phyloP scores from a whole-genome alignment of 2,888 invertebrate species.

The Heliconius aoede region DNA sequence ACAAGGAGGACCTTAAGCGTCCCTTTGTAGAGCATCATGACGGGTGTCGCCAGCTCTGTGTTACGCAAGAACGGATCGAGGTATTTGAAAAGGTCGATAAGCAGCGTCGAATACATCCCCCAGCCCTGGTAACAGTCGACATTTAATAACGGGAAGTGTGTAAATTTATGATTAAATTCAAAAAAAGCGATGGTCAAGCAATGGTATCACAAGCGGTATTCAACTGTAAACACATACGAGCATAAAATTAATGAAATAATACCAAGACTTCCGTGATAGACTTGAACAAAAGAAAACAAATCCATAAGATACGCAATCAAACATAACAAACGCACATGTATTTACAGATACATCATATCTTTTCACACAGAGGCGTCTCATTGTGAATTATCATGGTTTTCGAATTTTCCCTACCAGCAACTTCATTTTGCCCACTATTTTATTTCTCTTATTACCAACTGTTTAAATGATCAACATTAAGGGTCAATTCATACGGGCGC shows the following conservation, averaged over 20 bases:
- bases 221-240: conserved; percentile 43
- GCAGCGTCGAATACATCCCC: conserved; percentile 98
- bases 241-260: conserved; percentile 40
- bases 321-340: conserved; percentile 34
- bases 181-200: conserved; percentile 45
- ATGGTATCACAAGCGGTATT: conserved; percentile 45
- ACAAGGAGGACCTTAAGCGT: conserved; percentile 97
- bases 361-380: conserved; percentile 37
- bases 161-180: not conserved
- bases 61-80: conserved; percentile 98
- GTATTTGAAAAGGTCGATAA: conserved; percentile 98
- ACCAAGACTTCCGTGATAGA: conserved; percentile 48
- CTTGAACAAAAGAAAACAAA: conserved; percentile 46
- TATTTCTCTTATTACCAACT: not conserved
- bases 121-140: conserved; percentile 86
- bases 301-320: conserved; percentile 42
- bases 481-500: too few species aligned
- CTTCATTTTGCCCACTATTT: conserved; percentile 5
- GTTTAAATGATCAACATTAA: conserved; percentile 32
- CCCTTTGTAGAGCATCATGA: conserved; percentile 97
- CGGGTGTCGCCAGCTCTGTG: conserved; percentile 97
- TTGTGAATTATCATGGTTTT: not conserved
- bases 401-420: not conserved
- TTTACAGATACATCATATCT: conserved; percentile 40
- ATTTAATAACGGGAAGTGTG: conserved; percentile 32